A percentile compares a stretch with the other conserved stretches of the same genome.
These are phyloP conservation scores for Danio aesculapii DNA, from an alignment of 2,797 vertebrate genomes.

Conservation along the genomic window DNA sequence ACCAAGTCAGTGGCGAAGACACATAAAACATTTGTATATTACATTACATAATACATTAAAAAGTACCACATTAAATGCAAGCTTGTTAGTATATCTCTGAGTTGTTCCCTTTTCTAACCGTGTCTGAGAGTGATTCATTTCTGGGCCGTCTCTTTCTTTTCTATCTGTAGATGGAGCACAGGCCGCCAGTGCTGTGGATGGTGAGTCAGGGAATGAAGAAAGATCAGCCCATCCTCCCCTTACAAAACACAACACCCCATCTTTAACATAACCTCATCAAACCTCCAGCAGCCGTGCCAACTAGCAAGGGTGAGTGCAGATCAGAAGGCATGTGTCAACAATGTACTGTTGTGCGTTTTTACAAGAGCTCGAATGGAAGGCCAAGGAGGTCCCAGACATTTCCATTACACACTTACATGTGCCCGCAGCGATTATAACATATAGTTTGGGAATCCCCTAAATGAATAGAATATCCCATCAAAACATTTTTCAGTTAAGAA, in stretches of 20 bases:
- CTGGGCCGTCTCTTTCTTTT: constrained; percentile 5
- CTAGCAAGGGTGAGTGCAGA: constrained; percentile 34
- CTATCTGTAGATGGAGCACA: constrained; percentile 8
- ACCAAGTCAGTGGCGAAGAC: no score
- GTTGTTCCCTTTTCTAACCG: neutral
- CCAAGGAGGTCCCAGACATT: constrained; percentile 57
- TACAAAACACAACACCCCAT: constrained; percentile 50
- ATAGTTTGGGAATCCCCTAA: constrained; percentile 56
- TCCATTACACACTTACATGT: constrained; percentile 54
- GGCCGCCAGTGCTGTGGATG: constrained; percentile 17
- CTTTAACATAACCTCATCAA: constrained; percentile 48
- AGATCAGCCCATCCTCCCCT: constrained; percentile 38
- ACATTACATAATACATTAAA: neutral
- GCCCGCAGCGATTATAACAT: constrained; percentile 36
- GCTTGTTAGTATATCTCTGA: neutral
- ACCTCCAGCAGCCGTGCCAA: constrained; percentile 41
- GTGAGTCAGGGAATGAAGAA: constrained; percentile 39
- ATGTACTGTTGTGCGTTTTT: constrained; percentile 50
- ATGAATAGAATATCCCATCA: constrained; percentile 22
- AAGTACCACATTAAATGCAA: constrained; percentile 1
- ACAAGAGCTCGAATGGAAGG: constrained; percentile 52
- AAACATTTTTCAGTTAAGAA: constrained; percentile 29
- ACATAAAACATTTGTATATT: no score
- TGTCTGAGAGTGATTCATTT: constrained; percentile 31
- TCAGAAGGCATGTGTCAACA: constrained; percentile 57